Evolutionary conservation across 2,113 vertebrate species (phyloP).

Genomic region (Desmodus rotundus): DNA sequence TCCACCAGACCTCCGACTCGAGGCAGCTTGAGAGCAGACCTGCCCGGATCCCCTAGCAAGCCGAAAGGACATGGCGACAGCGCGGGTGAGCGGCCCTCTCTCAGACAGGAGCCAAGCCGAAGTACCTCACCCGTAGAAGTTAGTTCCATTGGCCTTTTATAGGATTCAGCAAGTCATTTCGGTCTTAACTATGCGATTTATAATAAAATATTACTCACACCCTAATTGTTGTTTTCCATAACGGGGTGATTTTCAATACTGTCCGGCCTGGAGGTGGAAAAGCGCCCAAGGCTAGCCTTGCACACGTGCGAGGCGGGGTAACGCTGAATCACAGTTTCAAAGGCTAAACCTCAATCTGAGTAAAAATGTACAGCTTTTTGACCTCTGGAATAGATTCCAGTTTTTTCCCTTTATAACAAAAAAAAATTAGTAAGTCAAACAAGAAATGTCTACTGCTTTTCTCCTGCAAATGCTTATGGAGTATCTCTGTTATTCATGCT

Average conservation of each 20-base stretch:
- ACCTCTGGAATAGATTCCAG: not conserved
- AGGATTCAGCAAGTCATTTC: not conserved
- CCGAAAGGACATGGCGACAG: conserved; percentile 59
- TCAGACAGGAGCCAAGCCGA: not conserved
- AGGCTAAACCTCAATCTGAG: conserved; percentile 18
- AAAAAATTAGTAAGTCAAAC: not conserved
- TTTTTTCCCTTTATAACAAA: not conserved
- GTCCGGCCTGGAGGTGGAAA: conserved; percentile 52
- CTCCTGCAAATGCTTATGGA: not conserved
- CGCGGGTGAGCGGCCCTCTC: not conserved
- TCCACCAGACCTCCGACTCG: conserved; percentile 21
- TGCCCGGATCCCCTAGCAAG: conserved; percentile 41
- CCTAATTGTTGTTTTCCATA: conserved; percentile 64
- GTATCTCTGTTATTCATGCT: not conserved
- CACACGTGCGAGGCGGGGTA: not conserved
- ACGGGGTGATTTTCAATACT: conserved; percentile 50
- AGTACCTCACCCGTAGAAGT: not conserved
- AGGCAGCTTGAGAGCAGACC: conserved; percentile 43
- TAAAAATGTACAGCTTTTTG: not conserved
- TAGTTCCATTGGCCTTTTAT: conserved; percentile 56
- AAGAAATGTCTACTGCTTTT: not conserved
- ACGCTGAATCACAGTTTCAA: conserved; percentile 40
- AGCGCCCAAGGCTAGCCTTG: conserved; percentile 38
- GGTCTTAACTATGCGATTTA: not conserved
- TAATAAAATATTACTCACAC: conserved; percentile 50